Evolutionary conservation across 1,140 invertebrate genomes (phyloP).

Genomic region (Trichonephila clavipes): DNA sequence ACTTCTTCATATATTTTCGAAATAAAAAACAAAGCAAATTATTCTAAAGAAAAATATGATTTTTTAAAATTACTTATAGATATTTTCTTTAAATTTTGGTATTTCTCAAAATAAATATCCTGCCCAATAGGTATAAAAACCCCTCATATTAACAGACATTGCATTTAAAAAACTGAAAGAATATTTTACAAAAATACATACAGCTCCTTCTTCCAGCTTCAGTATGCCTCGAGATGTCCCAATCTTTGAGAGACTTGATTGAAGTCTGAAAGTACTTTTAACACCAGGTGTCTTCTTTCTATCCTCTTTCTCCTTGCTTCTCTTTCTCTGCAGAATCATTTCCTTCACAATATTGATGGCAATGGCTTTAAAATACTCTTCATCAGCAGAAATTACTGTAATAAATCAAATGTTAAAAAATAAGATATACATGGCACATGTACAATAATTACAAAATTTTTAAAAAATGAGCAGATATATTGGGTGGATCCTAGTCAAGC

Average conservation of each 20-base stretch:
- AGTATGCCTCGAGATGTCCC: slow-evolving; percentile 24
- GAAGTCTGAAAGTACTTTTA: slow-evolving; percentile 28
- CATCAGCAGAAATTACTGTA: slow-evolving; percentile 78
- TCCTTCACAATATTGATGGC: slow-evolving; percentile 81
- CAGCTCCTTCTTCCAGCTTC: slow-evolving; percentile 16
- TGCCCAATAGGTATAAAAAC: too few relatives aligned
- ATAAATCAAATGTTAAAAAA: not conserved
- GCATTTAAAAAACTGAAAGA: too few relatives aligned
- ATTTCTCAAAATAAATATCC: too few relatives aligned
- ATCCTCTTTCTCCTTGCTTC: slow-evolving; percentile 55
- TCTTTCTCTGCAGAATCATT: slow-evolving; percentile 78
- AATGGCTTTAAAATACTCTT: slow-evolving; percentile 80
- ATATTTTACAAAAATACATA: not conserved
- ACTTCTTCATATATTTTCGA: too few relatives aligned
- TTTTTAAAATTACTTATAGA: too few relatives aligned
- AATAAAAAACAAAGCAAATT: too few relatives aligned
- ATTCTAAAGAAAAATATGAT: too few relatives aligned
- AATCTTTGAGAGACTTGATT: slow-evolving; percentile 71
- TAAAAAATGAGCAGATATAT: too few relatives aligned
- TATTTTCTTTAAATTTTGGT: too few relatives aligned
- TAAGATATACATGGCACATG: not conserved
- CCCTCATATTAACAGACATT: too few relatives aligned
- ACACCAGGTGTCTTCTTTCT: slow-evolving; percentile 62
- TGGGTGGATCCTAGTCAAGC: too few relatives aligned
- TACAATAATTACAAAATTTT: too few relatives aligned